Conservation (phyloP, 2,888 invertebrate genomes). For the Nomada hirtipes region DNA sequence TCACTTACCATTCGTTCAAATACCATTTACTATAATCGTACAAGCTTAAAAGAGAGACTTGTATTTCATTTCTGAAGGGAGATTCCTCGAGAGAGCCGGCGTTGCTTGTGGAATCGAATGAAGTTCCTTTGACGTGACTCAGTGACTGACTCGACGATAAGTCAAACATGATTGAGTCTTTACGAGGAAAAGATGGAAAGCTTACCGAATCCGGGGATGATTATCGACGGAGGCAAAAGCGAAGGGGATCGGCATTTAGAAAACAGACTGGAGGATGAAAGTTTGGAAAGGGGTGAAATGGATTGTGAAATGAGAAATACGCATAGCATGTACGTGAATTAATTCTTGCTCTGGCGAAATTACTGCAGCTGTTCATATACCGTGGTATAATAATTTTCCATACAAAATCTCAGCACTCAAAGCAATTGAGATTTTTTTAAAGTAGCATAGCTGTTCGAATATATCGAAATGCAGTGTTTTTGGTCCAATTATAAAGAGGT, state of each 20-base stretch:
- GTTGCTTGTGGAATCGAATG: neutral
- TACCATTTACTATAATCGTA: conserved; percentile 60
- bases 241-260: neutral
- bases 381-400: too few relatives aligned
- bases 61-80: neutral
- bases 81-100: conserved; percentile 1
- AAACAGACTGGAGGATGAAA: too few relatives aligned
- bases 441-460: too few relatives aligned
- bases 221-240: neutral
- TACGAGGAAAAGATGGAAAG: conserved; percentile 35
- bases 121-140: neutral
- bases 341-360: too few relatives aligned
- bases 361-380: too few relatives aligned
- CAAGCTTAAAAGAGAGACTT: neutral
- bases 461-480: too few relatives aligned
- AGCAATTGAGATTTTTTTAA: too few relatives aligned
- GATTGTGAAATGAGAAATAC: too few relatives aligned
- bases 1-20: conserved; percentile 64
- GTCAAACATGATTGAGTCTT: conserved; percentile 42
- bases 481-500: too few relatives aligned
- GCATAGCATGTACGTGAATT: too few relatives aligned
- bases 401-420: too few relatives aligned
- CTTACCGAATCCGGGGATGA: neutral
- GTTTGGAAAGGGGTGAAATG: neutral
- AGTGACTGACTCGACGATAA: conserved; percentile 42